Percentiles rank a stretch among this genome's conserved stretches.
These are phyloP conservation scores for Upupa epops DNA, from an alignment of 2,113 vertebrate species.

Conservation along the genomic window DNA sequence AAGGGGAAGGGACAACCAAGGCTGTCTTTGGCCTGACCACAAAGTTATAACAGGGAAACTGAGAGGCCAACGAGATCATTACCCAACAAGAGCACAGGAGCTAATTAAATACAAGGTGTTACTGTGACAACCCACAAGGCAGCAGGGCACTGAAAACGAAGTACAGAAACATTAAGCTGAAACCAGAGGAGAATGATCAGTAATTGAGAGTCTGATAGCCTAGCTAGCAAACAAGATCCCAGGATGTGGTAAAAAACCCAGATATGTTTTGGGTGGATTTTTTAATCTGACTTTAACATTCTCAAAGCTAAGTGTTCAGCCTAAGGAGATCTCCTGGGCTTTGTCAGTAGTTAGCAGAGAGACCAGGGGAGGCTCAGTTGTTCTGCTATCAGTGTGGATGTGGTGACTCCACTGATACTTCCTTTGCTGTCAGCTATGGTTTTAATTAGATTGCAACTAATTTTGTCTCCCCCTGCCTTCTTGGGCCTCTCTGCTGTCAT, in stretches of 20 bases:
- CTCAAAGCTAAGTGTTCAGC: background rate
- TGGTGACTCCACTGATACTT: background rate
- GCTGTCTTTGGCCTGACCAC: background rate
- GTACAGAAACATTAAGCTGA: background rate
- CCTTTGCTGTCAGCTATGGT: background rate
- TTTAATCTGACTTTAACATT: background rate
- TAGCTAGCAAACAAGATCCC: background rate
- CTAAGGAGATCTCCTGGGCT: background rate
- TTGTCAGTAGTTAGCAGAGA: background rate
- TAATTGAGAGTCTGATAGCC: background rate
- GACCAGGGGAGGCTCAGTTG: rapidly evolving
- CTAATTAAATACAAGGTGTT: background rate
- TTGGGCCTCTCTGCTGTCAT: background rate
- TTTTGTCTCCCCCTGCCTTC: background rate
- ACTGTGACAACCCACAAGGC: constrained; percentile 12
- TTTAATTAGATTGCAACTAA: constrained; percentile 11
- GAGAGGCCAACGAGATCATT: background rate
- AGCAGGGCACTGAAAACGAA: background rate
- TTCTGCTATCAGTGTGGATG: background rate
- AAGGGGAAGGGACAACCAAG: background rate
- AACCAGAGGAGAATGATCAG: background rate
- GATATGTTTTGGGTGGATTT: background rate
- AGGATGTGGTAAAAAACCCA: background rate
- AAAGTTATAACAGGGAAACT: background rate
- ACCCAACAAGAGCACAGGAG: background rate